Evolutionary conservation across 2,797 vertebrate species (phyloP), one percentile per base, ranked within the genome.

Genomic region (Schizopygopsis malacanthus): DNA sequence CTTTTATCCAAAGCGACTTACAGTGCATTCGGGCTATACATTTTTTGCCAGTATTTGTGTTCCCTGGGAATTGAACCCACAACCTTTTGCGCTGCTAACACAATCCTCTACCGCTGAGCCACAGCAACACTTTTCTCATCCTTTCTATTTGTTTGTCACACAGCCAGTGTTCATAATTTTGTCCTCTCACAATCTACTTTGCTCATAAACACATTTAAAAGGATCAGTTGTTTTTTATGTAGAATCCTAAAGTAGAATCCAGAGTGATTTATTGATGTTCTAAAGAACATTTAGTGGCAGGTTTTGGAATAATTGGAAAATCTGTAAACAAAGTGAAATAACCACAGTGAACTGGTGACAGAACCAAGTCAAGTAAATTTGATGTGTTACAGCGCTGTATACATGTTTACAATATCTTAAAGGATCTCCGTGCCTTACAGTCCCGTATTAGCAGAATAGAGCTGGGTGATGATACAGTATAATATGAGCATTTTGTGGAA

Each of bases 381-480:
- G 9, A 52, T 33, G 33, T 76, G 25, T 37, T 43, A 20, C 12
- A 12, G 9, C 0, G 4, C 47, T 75, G 56, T 25, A n/a, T 10
- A 59, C 9, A 56, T 33, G 16, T 78, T 76, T 25, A 52, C 25
- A 47, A n/a, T 59, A 25, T 33, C 37, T 54, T 59, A 25, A 3
- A 0, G 73, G 10, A 22, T 22, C 41, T 25, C 45, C 41, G 45
- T 45, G 70, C 6, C 41, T 45, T 15, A 72, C n/a, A 72, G 70
- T 72, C 6, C 0, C 12, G 7, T 71, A 52, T n/a, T 43, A 71
- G 39, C 20, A 71, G 20, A 11, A 39, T 10, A 69, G 16, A 69
- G 8, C 33, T 70, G 37, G 18, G 67, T 10, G 9, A 70, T 47
- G 33, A 56, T 56, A 39, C 85, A 15, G 4, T 87, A 85, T 10